These are phyloP conservation scores for Ceyx cyanopectus DNA, from an alignment of 2,113 vertebrate species.

Conservation along the genomic window DNA sequence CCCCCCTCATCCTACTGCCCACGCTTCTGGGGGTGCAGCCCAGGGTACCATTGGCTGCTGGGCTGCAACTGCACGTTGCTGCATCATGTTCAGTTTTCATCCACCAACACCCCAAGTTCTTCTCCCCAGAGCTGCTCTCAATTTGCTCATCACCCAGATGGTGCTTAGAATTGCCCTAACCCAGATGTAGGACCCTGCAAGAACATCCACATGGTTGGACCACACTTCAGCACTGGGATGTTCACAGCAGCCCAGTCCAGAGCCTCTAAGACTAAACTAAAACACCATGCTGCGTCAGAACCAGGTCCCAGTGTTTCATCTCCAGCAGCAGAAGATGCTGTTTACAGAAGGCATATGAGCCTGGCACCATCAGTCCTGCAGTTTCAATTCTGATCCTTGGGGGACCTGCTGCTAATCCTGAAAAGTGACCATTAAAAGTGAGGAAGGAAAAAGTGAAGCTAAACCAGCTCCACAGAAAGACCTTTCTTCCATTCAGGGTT, in stretches of 20 bases:
- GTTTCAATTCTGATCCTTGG: background rate
- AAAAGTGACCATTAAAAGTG: background rate
- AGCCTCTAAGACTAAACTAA: background rate
- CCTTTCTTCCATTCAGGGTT: background rate
- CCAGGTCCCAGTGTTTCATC: background rate
- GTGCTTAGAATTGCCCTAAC: background rate
- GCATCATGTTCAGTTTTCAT: background rate
- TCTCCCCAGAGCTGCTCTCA: background rate
- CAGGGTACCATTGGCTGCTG: background rate
- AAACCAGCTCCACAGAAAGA: background rate
- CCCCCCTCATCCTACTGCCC: background rate
- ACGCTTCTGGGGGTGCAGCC: background rate
- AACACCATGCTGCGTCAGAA: background rate
- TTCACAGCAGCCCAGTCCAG: background rate
- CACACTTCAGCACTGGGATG: background rate
- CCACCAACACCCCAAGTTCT: background rate
- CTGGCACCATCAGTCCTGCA: background rate
- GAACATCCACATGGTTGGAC: background rate
- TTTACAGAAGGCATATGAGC: accelerated
- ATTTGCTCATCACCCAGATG: background rate
- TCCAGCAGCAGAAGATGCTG: background rate
- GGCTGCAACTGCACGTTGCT: background rate
- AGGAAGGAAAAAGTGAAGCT: background rate
- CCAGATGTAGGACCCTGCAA: background rate
- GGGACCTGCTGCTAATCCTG: background rate